Base-by-base conservation (phyloP, 2,113 vertebrate genomes). In the Cichladusa arquata region DNA sequence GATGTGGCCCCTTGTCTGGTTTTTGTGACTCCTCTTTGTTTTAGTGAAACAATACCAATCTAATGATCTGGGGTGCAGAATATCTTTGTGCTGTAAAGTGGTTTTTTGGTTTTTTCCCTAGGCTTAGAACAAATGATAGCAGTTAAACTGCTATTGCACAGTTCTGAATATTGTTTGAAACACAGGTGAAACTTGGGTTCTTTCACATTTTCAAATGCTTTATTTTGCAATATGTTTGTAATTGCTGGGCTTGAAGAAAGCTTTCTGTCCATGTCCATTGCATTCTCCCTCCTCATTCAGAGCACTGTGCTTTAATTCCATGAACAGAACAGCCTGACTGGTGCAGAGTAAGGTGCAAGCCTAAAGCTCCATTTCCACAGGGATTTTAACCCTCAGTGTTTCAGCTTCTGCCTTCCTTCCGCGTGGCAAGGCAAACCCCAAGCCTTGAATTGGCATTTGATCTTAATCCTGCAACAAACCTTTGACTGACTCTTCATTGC, bases 331-430 rank as follows among this genome's bases (percentile, higher is more conserved):
- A 94, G 96, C 96, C 79, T 90, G 88, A 97, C 97, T 97, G 97
- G 97, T 97, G 96, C 97, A 97, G 96, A 97, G 96, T 97, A 96
- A 96, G 33, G 2, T 86, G 85, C 81, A 89, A 90, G 38, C 38
- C 38, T 38, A 10, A 38, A 38, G 53, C 73, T 96, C 77, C 69
- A 91, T 95, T 95, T 83, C 86, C 85, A 33, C 26, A 58, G 70
- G 78, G 53, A 82, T 81, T 89, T 56, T 36, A 76, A n/a, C 80
- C 83, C 51, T 71, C 72, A 28, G 0, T 6, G 36, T 44, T 61
- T 18, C 50, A 90, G 76, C 73, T 93, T 91, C 88, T 86, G 88
- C 90, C 90, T 76, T 54, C 50, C n/a, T 81, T 66, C 62, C 0
- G 0, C 25, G 1, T 25, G 81, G 78, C 74, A 57, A 78, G 74